Base-by-base conservation (phyloP, 2,113 vertebrate species). In the Setophaga coronata region DNA sequence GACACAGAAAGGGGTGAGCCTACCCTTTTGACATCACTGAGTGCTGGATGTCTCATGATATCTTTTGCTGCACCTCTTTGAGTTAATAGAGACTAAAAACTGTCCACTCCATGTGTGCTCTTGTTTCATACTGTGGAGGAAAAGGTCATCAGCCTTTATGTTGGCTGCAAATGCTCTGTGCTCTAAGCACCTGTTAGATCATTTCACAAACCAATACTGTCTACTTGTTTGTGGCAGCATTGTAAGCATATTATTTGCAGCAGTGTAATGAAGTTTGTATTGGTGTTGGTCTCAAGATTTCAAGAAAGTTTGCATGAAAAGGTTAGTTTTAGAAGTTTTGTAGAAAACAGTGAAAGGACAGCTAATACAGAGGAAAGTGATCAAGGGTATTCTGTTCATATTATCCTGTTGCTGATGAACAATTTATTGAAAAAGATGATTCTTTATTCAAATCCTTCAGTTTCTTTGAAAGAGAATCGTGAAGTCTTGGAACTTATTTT, bases 81-180 rank as follows among this genome's bases (percentile, higher is more conserved):
- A 33, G 42, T 62, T 79, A 34, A 70, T 23, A 28, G 1, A 33
- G 65, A 25, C 31, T 54, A 18, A 36, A 65, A 61, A 45, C 11
- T 28, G 7, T 62, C 14, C 16, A 16, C 4, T 65, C 12, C 8
- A 0, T 45, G 40, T 12, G 19, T 3, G 3, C 31, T 18, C 1
- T 43, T 73, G 16, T 74, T 90, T 34, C 18, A 12, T 66, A 48
- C 28, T 9, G 1, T 62, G 51, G 53, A 56, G 40, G 16, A 56
- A 80, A 65, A 85, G 6, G 24, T 50, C 19, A 14, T 38, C 43
- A 65, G 5, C 15, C 12, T 70, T 84, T 47, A 29, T 42, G 74
- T 51, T 62, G 9, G 17, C 25, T 60, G 31, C 45, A 76, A 42
- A 34, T 64, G 38, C 18, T 58, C 34, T 9, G 2, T 61, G 19